A percentile compares a stretch with the other conserved stretches of the same genome.
Evolutionary conservation across 2,888 invertebrate genomes (phyloP).

Genomic region (Oasisia sp.): DNA sequence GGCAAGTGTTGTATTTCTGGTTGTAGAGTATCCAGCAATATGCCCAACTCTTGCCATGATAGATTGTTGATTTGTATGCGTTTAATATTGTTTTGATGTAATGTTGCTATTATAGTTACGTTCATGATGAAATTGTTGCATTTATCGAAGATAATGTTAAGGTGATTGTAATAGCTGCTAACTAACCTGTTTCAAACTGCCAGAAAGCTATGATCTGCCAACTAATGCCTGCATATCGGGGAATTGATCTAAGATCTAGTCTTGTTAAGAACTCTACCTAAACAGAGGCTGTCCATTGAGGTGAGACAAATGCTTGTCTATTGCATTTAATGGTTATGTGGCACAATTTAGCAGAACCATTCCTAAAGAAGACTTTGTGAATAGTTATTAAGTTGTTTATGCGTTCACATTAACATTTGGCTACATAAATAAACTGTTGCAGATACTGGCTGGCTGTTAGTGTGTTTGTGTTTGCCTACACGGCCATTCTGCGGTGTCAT

Average conservation of each 20-base stretch:
- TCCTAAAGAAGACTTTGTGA: background rate
- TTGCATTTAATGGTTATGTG: too few relatives aligned
- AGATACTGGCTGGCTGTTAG: background rate
- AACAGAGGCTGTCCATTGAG: too few relatives aligned
- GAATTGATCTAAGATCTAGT: background rate
- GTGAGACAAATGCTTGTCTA: too few relatives aligned
- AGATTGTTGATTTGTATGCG: background rate
- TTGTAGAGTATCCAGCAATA: background rate
- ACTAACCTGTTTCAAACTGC: background rate
- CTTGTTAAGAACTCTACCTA: background rate
- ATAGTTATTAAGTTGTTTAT: too few relatives aligned
- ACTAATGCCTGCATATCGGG: background rate
- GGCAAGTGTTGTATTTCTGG: slow-evolving; percentile 1
- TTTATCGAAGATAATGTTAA: background rate
- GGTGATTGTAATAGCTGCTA: slow-evolving; percentile 17
- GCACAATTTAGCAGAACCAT: background rate
- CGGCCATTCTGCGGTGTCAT: background rate
- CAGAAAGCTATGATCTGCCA: background rate
- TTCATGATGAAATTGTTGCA: background rate
- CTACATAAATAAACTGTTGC: background rate
- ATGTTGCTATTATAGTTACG: background rate
- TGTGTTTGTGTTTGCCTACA: background rate
- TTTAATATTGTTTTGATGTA: background rate
- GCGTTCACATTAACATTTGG: too few relatives aligned
- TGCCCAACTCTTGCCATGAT: background rate